Percentiles rank a stretch among this genome's conserved stretches.
phyloP scores from a whole-genome alignment of 2,888 invertebrate species.

The Drosophila ochracea region DNA sequence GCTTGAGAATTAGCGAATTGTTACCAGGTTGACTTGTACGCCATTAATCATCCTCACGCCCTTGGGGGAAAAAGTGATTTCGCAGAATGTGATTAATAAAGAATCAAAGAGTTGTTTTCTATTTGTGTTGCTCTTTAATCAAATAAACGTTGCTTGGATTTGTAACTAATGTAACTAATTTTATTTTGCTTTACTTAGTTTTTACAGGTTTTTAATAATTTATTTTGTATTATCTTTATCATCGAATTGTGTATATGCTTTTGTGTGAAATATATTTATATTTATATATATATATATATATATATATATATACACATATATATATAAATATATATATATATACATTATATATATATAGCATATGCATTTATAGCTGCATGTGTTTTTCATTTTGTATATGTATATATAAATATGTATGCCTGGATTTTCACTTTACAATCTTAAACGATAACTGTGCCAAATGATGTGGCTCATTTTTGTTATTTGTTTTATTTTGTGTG shows the following conservation, averaged over 20 bases:
- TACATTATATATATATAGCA: slow-evolving; percentile 60
- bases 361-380: slow-evolving; percentile 71
- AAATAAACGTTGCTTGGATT: slow-evolving; percentile 64
- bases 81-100: not conserved
- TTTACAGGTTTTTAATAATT: slow-evolving; percentile 77
- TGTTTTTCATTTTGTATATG: slow-evolving; percentile 60
- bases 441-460: slow-evolving; percentile 71
- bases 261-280: slow-evolving; percentile 59
- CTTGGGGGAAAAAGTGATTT: not conserved
- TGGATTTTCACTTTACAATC: slow-evolving; percentile 76
- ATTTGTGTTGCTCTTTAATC: slow-evolving; percentile 21
- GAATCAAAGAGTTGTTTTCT: slow-evolving; percentile 4
- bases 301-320: slow-evolving; percentile 61
- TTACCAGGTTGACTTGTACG: not conserved
- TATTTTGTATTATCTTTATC: slow-evolving; percentile 74
- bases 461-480: slow-evolving; percentile 58
- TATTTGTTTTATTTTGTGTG: slow-evolving; percentile 47
- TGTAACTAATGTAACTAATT: slow-evolving; percentile 81
- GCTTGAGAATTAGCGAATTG: not conserved
- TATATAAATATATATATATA: slow-evolving; percentile 59
- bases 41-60: not conserved
- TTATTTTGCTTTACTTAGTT: slow-evolving; percentile 80
- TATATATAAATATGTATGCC: slow-evolving; percentile 77
- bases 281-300: slow-evolving; percentile 58
- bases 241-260: slow-evolving; percentile 69